These are phyloP conservation scores for Diabrotica virgifera DNA, from an alignment of 1,140 invertebrate genomes.

Conservation along the genomic window DNA sequence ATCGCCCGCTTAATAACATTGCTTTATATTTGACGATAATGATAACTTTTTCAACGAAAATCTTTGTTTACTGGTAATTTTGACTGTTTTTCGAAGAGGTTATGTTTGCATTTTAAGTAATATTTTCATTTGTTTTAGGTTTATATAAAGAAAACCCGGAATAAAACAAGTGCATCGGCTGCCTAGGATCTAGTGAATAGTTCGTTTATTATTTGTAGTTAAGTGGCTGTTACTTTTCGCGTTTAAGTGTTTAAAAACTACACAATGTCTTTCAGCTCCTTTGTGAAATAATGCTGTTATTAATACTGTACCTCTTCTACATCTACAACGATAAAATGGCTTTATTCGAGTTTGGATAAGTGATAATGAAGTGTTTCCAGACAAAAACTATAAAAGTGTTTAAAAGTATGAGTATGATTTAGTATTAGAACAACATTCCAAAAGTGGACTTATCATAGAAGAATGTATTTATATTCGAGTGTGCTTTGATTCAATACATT, in stretches of 20 bases:
- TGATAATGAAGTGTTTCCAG: constrained; percentile 8
- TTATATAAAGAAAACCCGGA: constrained; percentile 10
- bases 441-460: constrained; percentile 21
- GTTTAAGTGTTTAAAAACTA: constrained; percentile 13
- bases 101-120: constrained; percentile 42
- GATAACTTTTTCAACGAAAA: background rate
- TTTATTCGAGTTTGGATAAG: constrained; percentile 48
- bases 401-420: constrained; percentile 2
- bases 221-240: constrained; percentile 7
- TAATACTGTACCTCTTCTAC: constrained; percentile 20
- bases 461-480: constrained; percentile 30
- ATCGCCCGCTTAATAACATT: background rate
- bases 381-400: constrained; percentile 11
- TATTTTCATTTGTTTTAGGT: constrained; percentile 38
- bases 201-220: constrained; percentile 4
- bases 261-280: constrained; percentile 24
- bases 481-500: constrained; percentile 28
- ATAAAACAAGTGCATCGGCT: constrained; percentile 1
- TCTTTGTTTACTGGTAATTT: constrained; percentile 11
- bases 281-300: constrained; percentile 31
- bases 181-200: background rate
- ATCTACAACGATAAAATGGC: constrained; percentile 44
- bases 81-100: constrained; percentile 32
- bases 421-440: constrained; percentile 29
- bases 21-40: constrained; percentile 5